Evolutionary conservation across 2,888 invertebrate genomes (phyloP).

Genomic region (Watsonalla binaria): DNA sequence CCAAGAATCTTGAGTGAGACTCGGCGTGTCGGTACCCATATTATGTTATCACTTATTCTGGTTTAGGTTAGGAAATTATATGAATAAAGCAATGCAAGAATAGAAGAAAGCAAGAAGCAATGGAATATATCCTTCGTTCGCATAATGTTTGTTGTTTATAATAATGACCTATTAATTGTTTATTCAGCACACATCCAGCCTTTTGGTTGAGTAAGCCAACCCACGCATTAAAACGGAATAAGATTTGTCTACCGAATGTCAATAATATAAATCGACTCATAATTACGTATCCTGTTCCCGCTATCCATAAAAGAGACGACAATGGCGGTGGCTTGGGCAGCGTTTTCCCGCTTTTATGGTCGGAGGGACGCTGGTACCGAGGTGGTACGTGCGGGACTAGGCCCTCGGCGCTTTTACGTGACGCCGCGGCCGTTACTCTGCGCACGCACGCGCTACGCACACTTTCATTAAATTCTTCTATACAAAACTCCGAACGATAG

Average conservation of each 20-base stretch:
- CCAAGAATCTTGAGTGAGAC: no score
- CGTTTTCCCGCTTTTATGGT: conserved; percentile 42
- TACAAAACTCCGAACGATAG: no score
- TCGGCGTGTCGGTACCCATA: no score
- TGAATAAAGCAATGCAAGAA: no score
- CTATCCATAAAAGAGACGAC: conserved; percentile 42
- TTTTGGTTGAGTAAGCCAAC: conserved; percentile 16
- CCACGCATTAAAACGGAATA: conserved; percentile 28
- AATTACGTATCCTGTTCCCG: conserved; percentile 43
- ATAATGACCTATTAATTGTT: not conserved
- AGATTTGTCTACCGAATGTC: conserved; percentile 29
- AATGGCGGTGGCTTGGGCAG: conserved; percentile 32
- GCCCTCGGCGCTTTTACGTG: conserved; percentile 14
- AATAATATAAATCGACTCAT: conserved; percentile 35
- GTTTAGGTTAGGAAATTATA: no score
- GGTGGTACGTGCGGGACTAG: conserved; percentile 32
- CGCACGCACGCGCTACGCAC: conserved; percentile 2
- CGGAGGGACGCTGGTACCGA: conserved; percentile 14
- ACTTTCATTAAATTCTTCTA: not conserved
- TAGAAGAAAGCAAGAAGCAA: no score
- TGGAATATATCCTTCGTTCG: not conserved
- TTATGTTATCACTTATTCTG: no score
- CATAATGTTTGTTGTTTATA: not conserved
- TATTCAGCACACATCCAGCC: not conserved
- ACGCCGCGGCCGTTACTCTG: conserved; percentile 3